Conservation (phyloP, 2,113 vertebrate species). For the Actinemys pallida region DNA sequence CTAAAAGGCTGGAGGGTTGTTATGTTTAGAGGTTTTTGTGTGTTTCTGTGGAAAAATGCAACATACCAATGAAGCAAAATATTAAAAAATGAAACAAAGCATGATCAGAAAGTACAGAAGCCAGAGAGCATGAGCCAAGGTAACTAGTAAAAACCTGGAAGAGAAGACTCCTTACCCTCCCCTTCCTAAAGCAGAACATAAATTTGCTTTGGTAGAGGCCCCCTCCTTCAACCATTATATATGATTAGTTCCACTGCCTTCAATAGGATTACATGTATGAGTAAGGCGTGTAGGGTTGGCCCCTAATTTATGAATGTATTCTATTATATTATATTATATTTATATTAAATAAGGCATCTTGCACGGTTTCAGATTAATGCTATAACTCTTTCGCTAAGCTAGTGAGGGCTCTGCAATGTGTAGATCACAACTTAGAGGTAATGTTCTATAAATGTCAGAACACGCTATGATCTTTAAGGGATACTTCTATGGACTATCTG, state of each 20-base stretch:
- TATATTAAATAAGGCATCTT: not conserved
- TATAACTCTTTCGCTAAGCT: fast-evolving
- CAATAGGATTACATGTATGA: not conserved
- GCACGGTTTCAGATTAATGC: not conserved
- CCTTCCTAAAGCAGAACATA: not conserved
- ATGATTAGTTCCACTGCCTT: fast-evolving
- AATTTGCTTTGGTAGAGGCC: not conserved
- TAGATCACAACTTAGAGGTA: not conserved
- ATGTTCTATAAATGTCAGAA: not conserved
- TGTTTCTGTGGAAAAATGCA: not conserved
- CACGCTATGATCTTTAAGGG: not conserved
- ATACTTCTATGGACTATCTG: not conserved
- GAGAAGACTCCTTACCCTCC: not conserved
- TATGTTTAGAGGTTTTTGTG: fast-evolving
- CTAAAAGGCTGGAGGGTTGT: not conserved
- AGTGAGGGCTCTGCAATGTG: not conserved
- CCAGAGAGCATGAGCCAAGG: not conserved
- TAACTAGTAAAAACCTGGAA: not conserved
- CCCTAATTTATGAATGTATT: not conserved
- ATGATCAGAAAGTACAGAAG: not conserved
- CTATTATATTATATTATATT: not conserved
- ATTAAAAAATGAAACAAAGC: not conserved
- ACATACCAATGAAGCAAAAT: not conserved
- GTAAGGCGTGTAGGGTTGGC: not conserved
- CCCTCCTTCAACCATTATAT: fast-evolving